Evolutionary conservation across 1,140 invertebrate genomes (phyloP).

Genomic region (Drosophila navojoa): DNA sequence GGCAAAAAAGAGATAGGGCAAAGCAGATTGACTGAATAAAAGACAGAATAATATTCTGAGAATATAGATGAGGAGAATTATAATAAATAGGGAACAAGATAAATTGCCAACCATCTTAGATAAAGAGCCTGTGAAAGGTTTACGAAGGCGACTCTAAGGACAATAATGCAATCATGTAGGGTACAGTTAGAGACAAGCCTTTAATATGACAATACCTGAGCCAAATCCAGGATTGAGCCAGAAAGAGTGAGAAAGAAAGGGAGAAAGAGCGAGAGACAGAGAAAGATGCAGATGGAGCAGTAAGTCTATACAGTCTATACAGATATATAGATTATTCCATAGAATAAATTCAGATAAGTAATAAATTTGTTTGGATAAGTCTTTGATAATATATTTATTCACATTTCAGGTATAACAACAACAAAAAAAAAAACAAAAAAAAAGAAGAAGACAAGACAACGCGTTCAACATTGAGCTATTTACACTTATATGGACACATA

Average conservation of each 20-base stretch:
- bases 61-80: too few relatives aligned
- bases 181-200: too few relatives aligned
- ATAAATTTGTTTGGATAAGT: background rate
- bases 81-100: too few relatives aligned
- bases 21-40: too few relatives aligned
- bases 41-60: too few relatives aligned
- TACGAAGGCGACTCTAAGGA: background rate
- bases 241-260: background rate
- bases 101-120: too few relatives aligned
- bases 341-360: too few relatives aligned
- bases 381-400: conserved; percentile 30
- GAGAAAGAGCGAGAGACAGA: background rate
- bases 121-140: background rate
- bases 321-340: too few relatives aligned
- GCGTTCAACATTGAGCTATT: conserved; percentile 38
- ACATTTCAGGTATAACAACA: conserved; percentile 18
- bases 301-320: too few relatives aligned
- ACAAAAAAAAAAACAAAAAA: conserved; percentile 20
- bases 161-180: too few relatives aligned
- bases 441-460: background rate
- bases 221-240: background rate
- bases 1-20: too few relatives aligned
- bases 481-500: conserved; percentile 38
- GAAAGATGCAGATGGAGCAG: background rate
- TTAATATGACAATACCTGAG: background rate